Conservation (phyloP, 2,797 vertebrate genomes). For the Rhadinocentrus ornatus region DNA sequence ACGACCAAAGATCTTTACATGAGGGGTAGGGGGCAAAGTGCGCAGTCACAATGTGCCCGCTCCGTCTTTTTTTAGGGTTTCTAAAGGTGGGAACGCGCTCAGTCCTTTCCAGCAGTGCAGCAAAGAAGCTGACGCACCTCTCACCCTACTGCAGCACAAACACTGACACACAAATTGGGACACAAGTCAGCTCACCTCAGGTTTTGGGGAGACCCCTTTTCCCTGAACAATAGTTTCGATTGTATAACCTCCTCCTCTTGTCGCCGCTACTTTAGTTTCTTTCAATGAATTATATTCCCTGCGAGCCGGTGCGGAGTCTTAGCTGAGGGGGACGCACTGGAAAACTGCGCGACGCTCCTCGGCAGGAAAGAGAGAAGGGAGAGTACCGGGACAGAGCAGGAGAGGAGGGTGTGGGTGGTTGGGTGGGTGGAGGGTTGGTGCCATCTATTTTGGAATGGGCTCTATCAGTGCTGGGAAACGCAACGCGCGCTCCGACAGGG, state of each 20-base stretch:
- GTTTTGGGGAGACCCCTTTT: constrained; percentile 69
- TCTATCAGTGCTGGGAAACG: constrained; percentile 65
- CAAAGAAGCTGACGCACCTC: constrained; percentile 49
- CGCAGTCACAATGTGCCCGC: constrained; percentile 19
- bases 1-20: constrained; percentile 11
- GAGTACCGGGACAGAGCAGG: constrained; percentile 40
- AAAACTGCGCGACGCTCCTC: constrained; percentile 65
- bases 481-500: constrained; percentile 52
- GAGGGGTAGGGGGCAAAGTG: constrained; percentile 8
- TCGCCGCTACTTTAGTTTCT: constrained; percentile 16
- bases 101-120: constrained; percentile 49
- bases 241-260: not conserved
- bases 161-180: constrained; percentile 24
- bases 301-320: constrained; percentile 54
- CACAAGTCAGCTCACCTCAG: constrained; percentile 69
- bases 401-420: constrained; percentile 22
- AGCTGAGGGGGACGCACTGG: constrained; percentile 53
- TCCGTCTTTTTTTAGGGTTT: not conserved
- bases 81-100: constrained; percentile 13
- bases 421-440: constrained; percentile 38
- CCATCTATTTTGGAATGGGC: constrained; percentile 82
- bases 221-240: constrained; percentile 44
- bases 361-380: constrained; percentile 58
- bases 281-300: constrained; percentile 32
- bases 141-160: constrained; percentile 61